A percentile compares a stretch with the other conserved stretches of the same genome.
Conservation (phyloP, 2,888 invertebrate genomes). For the Halocaridina rubra region DNA sequence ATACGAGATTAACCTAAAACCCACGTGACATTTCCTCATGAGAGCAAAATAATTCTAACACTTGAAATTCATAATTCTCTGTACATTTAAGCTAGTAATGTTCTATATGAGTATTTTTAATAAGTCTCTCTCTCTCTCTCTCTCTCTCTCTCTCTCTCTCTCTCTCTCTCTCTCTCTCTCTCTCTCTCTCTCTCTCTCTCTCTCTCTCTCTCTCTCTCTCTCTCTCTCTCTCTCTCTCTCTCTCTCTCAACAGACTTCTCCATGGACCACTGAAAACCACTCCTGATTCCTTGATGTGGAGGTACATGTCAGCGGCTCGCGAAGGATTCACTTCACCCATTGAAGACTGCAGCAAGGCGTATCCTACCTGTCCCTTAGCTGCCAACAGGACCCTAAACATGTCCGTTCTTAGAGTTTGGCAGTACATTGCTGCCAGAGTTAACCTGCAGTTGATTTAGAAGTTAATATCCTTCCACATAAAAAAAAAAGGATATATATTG, state of each 20-base stretch:
- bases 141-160: no score
- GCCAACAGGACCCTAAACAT: slow-evolving; percentile 66
- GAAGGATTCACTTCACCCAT: slow-evolving; percentile 65
- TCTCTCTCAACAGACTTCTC: slow-evolving; percentile 23
- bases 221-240: slow-evolving; percentile 7
- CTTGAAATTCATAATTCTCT: no score
- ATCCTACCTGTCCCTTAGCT: slow-evolving; percentile 65
- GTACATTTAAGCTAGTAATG: no score
- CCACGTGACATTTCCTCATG: no score
- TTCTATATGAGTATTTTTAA: no score
- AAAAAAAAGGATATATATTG: no score
- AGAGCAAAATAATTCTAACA: no score
- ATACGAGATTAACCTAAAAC: no score
- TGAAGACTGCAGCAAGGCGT: slow-evolving; percentile 63
- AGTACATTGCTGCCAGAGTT: slow-evolving; percentile 65
- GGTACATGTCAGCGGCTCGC: slow-evolving; percentile 66
- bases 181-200: slow-evolving; percentile 21
- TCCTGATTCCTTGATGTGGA: slow-evolving; percentile 65
- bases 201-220: slow-evolving; percentile 15
- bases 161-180: slow-evolving; percentile 22
- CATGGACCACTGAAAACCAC: slow-evolving; percentile 64
- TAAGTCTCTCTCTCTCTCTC: no score
- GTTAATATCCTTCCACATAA: no score
- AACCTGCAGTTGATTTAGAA: slow-evolving; percentile 65
- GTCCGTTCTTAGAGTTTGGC: slow-evolving; percentile 66